phyloP scores from a whole-genome alignment of 2,113 vertebrate genomes.

The Menidia beryllina region DNA sequence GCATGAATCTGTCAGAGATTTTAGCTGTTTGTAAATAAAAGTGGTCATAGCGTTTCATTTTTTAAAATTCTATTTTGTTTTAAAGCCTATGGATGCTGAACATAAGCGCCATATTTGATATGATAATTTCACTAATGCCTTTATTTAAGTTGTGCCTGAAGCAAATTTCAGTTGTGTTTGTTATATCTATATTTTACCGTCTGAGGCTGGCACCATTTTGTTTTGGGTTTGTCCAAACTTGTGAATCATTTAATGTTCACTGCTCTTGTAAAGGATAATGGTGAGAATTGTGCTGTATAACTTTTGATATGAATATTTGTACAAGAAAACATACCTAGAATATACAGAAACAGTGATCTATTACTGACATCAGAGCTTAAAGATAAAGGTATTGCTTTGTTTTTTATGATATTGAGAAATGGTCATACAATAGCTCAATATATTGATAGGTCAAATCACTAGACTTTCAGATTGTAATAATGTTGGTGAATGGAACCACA shows the following conservation, averaged over 20 bases:
- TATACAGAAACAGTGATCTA: conserved; percentile 78
- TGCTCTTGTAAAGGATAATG: conserved; percentile 85
- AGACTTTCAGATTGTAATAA: conserved; percentile 78
- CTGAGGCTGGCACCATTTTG: conserved; percentile 73
- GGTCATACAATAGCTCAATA: conserved; percentile 72
- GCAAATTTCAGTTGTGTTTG: conserved; percentile 77
- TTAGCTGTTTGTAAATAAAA: conserved; percentile 99
- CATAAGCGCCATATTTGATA: conserved; percentile 82
- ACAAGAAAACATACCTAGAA: conserved; percentile 83
- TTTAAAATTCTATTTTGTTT: conserved; percentile 60
- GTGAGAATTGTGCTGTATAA: conserved; percentile 85
- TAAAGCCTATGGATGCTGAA: conserved; percentile 76
- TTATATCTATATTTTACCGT: conserved; percentile 72
- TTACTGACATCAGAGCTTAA: conserved; percentile 76
- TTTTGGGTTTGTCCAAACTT: conserved; percentile 73
- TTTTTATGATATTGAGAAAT: conserved; percentile 68
- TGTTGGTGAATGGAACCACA: conserved; percentile 71
- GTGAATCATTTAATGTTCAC: conserved; percentile 83
- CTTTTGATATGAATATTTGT: conserved; percentile 87
- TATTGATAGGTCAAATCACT: conserved; percentile 68
- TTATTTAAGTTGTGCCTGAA: conserved; percentile 84
- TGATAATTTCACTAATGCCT: conserved; percentile 84
- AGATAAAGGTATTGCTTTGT: conserved; percentile 48
- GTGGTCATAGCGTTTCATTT: conserved; percentile 88
- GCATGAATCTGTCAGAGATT: conserved; percentile 97